phyloP scores from a whole-genome alignment of 2,797 vertebrate species.

The Scleropages formosus region DNA sequence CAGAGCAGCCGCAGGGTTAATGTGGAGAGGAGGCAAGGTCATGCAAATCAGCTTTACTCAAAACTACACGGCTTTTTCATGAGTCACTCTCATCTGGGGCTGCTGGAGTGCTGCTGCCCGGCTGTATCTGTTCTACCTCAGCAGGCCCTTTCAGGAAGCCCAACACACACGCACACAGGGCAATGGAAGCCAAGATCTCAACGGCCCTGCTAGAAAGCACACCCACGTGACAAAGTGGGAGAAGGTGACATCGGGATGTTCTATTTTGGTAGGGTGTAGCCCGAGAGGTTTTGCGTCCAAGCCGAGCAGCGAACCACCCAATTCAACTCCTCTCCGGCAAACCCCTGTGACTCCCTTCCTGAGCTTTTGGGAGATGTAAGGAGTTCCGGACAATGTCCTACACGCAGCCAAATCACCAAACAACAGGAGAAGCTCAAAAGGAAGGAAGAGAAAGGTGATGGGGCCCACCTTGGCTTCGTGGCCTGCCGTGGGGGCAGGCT shows the following conservation, averaged over 20 bases:
- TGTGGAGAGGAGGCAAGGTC: constrained; percentile 60
- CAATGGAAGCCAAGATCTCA: not conserved
- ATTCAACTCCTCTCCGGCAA: not conserved
- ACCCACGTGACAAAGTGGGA: not conserved
- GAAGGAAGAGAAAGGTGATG: not conserved
- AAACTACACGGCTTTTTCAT: constrained; percentile 46
- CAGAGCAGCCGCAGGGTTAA: constrained; percentile 36
- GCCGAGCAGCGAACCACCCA: not conserved
- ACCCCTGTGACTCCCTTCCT: not conserved
- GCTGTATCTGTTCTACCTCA: constrained; percentile 23
- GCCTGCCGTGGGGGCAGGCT: constrained; percentile 72
- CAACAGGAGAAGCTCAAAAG: not conserved
- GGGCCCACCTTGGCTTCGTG: constrained; percentile 82
- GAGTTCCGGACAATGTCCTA: no score
- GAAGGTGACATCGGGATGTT: not conserved
- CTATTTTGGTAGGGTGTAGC: not conserved
- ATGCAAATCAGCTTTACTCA: constrained; percentile 52
- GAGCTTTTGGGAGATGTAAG: no score
- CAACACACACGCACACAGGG: not conserved
- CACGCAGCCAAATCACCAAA: no score
- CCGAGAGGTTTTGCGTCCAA: not conserved
- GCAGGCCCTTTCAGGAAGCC: not conserved
- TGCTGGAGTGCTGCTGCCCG: constrained; percentile 38
- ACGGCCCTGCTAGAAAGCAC: no score
- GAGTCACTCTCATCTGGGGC: constrained; percentile 48